These are phyloP conservation scores for Galleria mellonella DNA, from an alignment of 1,140 invertebrate species.

Conservation along the genomic window DNA sequence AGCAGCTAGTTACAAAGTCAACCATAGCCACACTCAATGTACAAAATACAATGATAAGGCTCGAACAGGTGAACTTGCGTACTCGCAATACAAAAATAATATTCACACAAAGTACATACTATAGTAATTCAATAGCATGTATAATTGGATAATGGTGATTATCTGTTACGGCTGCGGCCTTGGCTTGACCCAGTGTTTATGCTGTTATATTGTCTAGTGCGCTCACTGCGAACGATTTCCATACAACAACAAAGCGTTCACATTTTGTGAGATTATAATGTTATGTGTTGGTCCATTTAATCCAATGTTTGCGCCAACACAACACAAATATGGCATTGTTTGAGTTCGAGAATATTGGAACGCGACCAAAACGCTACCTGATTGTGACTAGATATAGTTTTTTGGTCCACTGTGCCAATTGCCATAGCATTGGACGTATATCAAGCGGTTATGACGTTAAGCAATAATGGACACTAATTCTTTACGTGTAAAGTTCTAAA, in stretches of 20 bases:
- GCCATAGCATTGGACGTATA: slow-evolving; percentile 56
- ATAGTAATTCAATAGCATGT: slow-evolving; percentile 35
- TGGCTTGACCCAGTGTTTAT: slow-evolving; percentile 23
- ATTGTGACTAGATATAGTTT: slow-evolving; percentile 30
- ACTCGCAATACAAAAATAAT: neutral
- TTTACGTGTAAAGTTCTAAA: slow-evolving; percentile 24
- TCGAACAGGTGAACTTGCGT: too few species aligned
- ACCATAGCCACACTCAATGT: too few species aligned
- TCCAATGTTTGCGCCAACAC: slow-evolving; percentile 14
- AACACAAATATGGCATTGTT: slow-evolving; percentile 9
- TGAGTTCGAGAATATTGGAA: slow-evolving; percentile 11
- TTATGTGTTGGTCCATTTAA: slow-evolving; percentile 2
- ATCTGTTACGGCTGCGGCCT: slow-evolving; percentile 44
- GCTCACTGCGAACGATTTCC: neutral
- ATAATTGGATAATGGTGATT: slow-evolving; percentile 62
- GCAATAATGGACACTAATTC: slow-evolving; percentile 40
- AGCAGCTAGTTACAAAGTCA: too few species aligned
- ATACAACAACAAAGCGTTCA: neutral
- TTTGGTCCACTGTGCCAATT: slow-evolving; percentile 61
- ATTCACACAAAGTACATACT: slow-evolving; percentile 18
- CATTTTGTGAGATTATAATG: slow-evolving; percentile 3
- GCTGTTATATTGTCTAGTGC: neutral
- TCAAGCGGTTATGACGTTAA: slow-evolving; percentile 56
- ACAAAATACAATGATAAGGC: too few species aligned
- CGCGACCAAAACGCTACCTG: slow-evolving; percentile 12